Conservation (phyloP, 2,888 invertebrate genomes). For the Gibbula magus region DNA sequence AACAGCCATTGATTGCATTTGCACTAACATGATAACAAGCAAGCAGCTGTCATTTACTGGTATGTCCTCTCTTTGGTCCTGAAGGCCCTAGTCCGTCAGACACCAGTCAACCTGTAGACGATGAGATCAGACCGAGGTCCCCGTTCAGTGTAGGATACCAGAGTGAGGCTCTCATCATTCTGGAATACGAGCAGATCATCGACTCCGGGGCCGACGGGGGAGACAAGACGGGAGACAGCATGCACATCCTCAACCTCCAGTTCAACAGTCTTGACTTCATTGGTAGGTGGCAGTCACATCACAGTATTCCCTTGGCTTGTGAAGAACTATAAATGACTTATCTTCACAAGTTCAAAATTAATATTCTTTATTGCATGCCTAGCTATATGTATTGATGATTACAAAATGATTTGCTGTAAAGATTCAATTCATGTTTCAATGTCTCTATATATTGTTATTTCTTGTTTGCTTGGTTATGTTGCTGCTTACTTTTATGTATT, state of each 20-base stretch:
- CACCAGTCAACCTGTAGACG: slow-evolving; percentile 1
- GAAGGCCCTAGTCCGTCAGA: neutral
- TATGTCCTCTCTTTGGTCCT: neutral
- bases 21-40: neutral
- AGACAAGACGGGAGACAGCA: slow-evolving; percentile 72
- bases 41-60: too few species aligned
- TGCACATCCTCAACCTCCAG: slow-evolving; percentile 89
- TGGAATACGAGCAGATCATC: slow-evolving; percentile 87
- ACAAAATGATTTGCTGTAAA: too few species aligned
- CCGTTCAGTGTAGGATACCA: slow-evolving; percentile 42
- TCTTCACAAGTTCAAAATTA: too few species aligned
- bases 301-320: too few species aligned
- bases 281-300: slow-evolving; percentile 79
- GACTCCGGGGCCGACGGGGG: slow-evolving; percentile 71
- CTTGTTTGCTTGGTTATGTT: too few species aligned
- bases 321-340: too few species aligned
- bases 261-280: slow-evolving; percentile 96
- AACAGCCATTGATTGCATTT: neutral
- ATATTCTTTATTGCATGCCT: too few species aligned
- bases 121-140: neutral
- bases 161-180: slow-evolving; percentile 78
- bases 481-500: too few species aligned
- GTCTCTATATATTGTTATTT: too few species aligned
- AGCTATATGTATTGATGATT: too few species aligned
- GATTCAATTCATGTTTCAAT: too few species aligned